Base-by-base conservation (phyloP, 2,888 invertebrate species). In the Platycheirus rosarum region DNA sequence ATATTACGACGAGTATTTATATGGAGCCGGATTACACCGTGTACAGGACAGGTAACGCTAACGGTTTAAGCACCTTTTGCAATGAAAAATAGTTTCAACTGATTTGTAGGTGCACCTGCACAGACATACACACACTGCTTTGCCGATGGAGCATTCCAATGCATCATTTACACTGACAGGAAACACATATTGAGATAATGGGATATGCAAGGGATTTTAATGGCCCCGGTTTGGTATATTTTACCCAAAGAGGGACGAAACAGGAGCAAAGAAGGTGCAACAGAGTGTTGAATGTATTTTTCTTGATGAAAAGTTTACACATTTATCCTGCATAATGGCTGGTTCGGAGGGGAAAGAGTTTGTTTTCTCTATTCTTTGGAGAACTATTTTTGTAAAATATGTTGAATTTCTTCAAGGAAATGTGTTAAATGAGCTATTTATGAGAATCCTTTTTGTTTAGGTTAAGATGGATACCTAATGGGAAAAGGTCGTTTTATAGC, bases 161-260 rank as follows among this genome's bases (percentile, higher is more conserved):
- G 74, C 79, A 79, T 79, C 79, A 79, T 79, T 75, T 79, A 37
- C 57, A 53, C 75, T 75, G 79, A 79, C 79, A 75, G 79, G 79
- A 79, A 79, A 79, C 79, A 79, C 79, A 79, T 79, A 79, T 79
- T 69, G 79, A 74, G 75, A 69, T 79, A 79, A 79, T 75, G 69
- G 79, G 69, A 79, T 79, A 69, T 79, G 79, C 75, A 79, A 75
- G 79, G 29, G 75, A 75, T 79, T 79, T 75, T 75, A 79, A 75
- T 75, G 69, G 48, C 75, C 63, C 69, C 63, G 62, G 26, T 48
- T 48, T 7, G 44, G 65, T 44, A 77, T 77, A 77, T 71, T 51
- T 74, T 73, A 57, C 13, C 14, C 1, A 79, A 62, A 65, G 16
- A 44, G 11, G 9, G 74, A 66, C 55, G 14, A 42, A 16, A 14